Conservation (phyloP, 2,888 invertebrate genomes). For the Ennomos erosarius region DNA sequence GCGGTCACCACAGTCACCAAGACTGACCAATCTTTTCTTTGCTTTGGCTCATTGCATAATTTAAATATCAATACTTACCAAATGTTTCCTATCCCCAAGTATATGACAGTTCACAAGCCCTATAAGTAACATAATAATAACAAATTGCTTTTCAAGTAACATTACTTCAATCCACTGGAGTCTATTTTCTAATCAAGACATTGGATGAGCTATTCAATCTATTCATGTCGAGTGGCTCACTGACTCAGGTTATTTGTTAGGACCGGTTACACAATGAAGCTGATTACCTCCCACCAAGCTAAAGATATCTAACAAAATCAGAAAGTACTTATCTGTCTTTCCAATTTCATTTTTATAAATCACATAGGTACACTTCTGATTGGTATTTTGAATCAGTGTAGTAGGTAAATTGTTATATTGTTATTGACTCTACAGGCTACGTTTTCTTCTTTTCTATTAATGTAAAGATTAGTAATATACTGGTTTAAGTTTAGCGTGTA, state of each 20-base stretch:
- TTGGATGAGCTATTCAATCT: slow-evolving; percentile 9
- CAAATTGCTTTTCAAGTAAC: slow-evolving; percentile 13
- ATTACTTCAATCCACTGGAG: slow-evolving; percentile 16
- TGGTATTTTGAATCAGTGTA: no score
- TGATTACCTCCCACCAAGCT: not conserved
- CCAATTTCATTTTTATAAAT: no score
- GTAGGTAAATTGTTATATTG: no score
- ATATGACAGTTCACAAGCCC: slow-evolving; percentile 55
- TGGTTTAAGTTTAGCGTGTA: no score
- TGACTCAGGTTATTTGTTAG: not conserved
- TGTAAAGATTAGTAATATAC: no score
- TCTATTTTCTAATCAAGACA: slow-evolving; percentile 15
- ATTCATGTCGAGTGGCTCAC: not conserved
- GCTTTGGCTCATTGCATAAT: no score
- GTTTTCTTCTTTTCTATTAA: no score
- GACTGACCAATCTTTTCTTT: no score
- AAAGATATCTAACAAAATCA: no score
- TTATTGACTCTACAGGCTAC: no score
- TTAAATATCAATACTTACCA: slow-evolving; percentile 57
- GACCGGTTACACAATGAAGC: slow-evolving; percentile 6
- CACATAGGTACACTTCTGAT: not conserved
- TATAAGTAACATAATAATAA: slow-evolving; percentile 29
- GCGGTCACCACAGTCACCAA: no score
- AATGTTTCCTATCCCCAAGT: slow-evolving; percentile 58
- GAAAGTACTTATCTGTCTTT: no score